Base-by-base conservation (phyloP, 1,140 invertebrate species). In the Anastatus disparis region DNA sequence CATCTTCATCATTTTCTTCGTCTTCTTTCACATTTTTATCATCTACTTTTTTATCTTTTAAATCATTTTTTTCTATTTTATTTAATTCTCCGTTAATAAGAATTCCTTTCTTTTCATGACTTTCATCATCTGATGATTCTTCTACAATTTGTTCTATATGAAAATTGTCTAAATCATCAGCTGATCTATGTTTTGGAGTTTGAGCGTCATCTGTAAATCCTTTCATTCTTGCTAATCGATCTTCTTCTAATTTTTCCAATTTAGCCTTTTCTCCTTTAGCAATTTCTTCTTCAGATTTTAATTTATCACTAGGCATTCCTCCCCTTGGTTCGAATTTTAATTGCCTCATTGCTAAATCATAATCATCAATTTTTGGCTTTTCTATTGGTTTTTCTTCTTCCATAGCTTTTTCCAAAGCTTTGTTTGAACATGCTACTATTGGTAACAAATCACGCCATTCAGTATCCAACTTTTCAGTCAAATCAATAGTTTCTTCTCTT, bases 381-480 rank as follows among this genome's bases (percentile, higher is more conserved):
- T 87, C 83, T 62, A 77, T 74, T 70, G 81, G 79, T 48, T 86
- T 79, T n/a, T n/a, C n/a, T n/a, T n/a, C n/a, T n/a, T n/a, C n/a
- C n/a, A n/a, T n/a, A n/a, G n/a, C n/a, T n/a, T n/a, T n/a, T 72
- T 84, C 80, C 35, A 87, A 81, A 17, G 77, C 78, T 74, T 87
- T 89, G 6, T 85, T 86, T 12, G 81, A 83, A 64, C 86, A 83
- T 13, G 84, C 84, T 0, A 94, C 87, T 20, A 94, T 76, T 1
- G 91, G 89, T 48, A 93, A 81, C 20, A 95, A 83, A 78, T 93
- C 90, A 82, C 92, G 95, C 92, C 95, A 98, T 74, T 95, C 91
- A 0, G 88, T 87, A 82, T 99, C 95, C 38, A 98, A 85, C 80
- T 96, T 92, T 79, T 95, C 91, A 0, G 96, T 98, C 67, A 96